phyloP scores from a whole-genome alignment of 2,797 vertebrate species.

The Sciaenops ocellatus region DNA sequence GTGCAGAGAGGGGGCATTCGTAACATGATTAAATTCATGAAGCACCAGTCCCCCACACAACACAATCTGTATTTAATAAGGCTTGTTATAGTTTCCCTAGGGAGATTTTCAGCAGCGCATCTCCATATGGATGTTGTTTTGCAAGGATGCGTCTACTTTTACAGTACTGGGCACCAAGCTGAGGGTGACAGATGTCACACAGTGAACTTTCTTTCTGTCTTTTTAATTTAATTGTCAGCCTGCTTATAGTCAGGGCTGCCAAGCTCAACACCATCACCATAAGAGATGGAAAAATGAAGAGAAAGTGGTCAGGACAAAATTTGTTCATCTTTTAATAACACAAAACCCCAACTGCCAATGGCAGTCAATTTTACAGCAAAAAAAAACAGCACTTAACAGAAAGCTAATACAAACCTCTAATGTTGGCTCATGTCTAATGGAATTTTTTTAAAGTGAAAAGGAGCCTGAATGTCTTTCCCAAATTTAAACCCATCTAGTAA shows the following conservation, averaged over 20 bases:
- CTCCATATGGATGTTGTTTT: constrained; percentile 40
- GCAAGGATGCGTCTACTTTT: constrained; percentile 13
- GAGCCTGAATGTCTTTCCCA: too few species aligned
- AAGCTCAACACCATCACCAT: neutral
- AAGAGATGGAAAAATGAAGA: neutral
- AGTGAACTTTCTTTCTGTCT: neutral
- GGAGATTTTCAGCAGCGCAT: constrained; percentile 4
- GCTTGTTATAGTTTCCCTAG: constrained; percentile 26
- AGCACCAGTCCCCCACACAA: constrained; percentile 5
- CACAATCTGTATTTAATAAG: constrained; percentile 51
- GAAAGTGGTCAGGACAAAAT: neutral
- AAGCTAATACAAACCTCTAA: too few species aligned
- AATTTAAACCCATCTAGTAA: neutral
- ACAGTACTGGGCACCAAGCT: neutral
- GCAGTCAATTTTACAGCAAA: neutral
- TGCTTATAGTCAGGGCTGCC: neutral
- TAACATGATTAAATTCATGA: constrained; percentile 42
- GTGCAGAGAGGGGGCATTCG: neutral
- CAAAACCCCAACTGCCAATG: neutral
- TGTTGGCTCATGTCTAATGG: too few species aligned
- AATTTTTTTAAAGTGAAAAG: too few species aligned
- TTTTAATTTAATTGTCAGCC: constrained; percentile 12
- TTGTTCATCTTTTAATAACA: neutral
- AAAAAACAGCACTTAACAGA: too few species aligned
- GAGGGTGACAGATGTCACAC: constrained; percentile 18